phyloP scores from a whole-genome alignment of 2,113 vertebrate species.

The Silurus asotus region DNA sequence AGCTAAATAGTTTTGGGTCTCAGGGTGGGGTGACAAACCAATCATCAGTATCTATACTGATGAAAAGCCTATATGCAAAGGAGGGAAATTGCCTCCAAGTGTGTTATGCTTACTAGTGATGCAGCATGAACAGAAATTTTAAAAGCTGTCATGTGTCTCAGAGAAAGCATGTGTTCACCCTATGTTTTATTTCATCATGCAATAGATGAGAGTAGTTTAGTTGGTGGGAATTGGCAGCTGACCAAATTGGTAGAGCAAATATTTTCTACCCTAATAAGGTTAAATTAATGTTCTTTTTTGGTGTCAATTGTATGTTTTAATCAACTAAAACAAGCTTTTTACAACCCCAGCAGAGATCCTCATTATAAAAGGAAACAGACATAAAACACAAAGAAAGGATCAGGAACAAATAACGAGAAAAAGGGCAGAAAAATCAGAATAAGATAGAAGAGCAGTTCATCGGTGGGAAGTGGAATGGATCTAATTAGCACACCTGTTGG shows the following conservation, averaged over 20 bases:
- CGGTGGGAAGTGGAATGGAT: constrained; percentile 61
- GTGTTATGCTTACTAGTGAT: too few relatives aligned
- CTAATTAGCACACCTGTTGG: constrained; percentile 75
- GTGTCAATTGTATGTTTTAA: neutral
- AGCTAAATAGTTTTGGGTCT: neutral
- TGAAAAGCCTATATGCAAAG: too few relatives aligned
- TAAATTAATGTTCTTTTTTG: neutral
- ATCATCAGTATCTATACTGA: neutral
- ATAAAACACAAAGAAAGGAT: constrained; percentile 36
- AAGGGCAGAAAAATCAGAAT: constrained; percentile 34
- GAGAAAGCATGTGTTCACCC: neutral
- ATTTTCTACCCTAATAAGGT: too few relatives aligned
- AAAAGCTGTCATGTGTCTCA: neutral
- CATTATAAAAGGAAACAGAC: neutral
- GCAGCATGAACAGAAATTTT: too few relatives aligned
- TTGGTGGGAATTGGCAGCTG: neutral
- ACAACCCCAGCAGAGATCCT: neutral
- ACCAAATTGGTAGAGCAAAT: neutral
- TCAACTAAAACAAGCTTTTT: neutral
- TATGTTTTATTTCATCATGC: neutral
- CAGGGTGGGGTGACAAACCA: neutral
- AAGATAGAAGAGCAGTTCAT: constrained; percentile 37
- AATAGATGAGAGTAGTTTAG: neutral
- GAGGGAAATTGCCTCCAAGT: neutral
- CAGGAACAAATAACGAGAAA: constrained; percentile 3